A percentile compares a stretch with the other conserved stretches of the same genome.
Evolutionary conservation across 1,140 invertebrate genomes (phyloP).

Genomic region (Habropoda laboriosa): DNA sequence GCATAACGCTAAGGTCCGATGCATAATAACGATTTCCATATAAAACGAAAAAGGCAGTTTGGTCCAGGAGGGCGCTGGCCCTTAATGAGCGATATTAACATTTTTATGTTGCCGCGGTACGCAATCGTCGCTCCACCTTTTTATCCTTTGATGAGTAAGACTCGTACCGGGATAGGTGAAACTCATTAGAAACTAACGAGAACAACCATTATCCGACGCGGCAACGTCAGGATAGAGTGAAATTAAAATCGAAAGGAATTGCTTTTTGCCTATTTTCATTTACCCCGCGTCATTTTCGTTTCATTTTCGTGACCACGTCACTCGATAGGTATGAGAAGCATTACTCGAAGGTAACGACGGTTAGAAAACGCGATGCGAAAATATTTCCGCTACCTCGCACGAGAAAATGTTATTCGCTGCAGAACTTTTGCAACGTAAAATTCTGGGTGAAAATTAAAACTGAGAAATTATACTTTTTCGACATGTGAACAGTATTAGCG

Average conservation of each 20-base stretch:
- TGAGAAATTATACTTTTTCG: too few species aligned
- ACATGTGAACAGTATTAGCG: too few species aligned
- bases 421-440: too few species aligned
- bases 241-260: background rate
- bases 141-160: background rate
- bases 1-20: slow-evolving; percentile 54
- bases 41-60: slow-evolving; percentile 58
- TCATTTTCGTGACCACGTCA: too few species aligned
- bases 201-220: background rate
- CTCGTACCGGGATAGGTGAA: slow-evolving; percentile 16
- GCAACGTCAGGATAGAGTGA: background rate
- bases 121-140: slow-evolving; percentile 46
- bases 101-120: slow-evolving; percentile 44
- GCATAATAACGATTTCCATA: slow-evolving; percentile 68
- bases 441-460: too few species aligned
- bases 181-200: slow-evolving; percentile 32
- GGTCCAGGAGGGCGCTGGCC: slow-evolving; percentile 1
- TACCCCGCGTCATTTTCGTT: too few species aligned
- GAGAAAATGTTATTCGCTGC: too few species aligned
- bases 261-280: background rate
- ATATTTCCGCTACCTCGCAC: too few species aligned
- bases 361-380: too few species aligned
- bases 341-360: too few species aligned
- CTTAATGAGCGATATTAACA: slow-evolving; percentile 64
- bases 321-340: too few species aligned